Evolutionary conservation across 2,797 vertebrate species (phyloP).

Genomic region (Myotis planiceps): DNA sequence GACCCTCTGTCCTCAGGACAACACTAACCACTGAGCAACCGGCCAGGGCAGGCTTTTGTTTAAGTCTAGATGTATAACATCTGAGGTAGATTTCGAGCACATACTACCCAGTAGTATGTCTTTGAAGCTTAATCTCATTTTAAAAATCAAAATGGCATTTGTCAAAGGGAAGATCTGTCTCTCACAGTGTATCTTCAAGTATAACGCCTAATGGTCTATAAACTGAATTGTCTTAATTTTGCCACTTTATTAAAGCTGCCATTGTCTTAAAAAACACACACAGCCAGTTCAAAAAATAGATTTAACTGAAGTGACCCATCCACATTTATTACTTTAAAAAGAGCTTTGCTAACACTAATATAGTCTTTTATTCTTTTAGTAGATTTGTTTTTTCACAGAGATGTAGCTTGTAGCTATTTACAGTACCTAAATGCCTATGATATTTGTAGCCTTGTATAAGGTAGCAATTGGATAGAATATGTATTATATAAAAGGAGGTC

Average conservation of each 20-base stretch:
- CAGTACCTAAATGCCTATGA: neutral
- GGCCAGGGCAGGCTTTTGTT: neutral
- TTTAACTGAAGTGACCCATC: neutral
- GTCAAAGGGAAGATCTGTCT: neutral
- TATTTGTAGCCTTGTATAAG: neutral
- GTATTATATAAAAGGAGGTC: neutral
- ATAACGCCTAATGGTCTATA: neutral
- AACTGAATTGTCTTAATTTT: neutral
- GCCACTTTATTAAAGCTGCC: neutral
- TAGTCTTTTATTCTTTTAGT: neutral
- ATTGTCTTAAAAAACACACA: neutral
- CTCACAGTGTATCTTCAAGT: neutral
- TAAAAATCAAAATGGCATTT: neutral
- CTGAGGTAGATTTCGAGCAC: neutral
- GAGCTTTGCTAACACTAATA: neutral
- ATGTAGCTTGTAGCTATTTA: neutral
- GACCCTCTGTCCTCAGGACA: too few relatives aligned
- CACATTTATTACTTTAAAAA: conserved; percentile 12
- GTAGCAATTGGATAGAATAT: neutral
- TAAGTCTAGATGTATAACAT: neutral
- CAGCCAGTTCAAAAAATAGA: neutral
- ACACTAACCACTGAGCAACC: too few relatives aligned
- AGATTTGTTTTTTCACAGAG: conserved; percentile 4
- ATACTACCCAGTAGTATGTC: neutral
- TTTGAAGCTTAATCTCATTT: neutral